Conservation (phyloP, 2,797 vertebrate genomes). For the Sebastes dallii region DNA sequence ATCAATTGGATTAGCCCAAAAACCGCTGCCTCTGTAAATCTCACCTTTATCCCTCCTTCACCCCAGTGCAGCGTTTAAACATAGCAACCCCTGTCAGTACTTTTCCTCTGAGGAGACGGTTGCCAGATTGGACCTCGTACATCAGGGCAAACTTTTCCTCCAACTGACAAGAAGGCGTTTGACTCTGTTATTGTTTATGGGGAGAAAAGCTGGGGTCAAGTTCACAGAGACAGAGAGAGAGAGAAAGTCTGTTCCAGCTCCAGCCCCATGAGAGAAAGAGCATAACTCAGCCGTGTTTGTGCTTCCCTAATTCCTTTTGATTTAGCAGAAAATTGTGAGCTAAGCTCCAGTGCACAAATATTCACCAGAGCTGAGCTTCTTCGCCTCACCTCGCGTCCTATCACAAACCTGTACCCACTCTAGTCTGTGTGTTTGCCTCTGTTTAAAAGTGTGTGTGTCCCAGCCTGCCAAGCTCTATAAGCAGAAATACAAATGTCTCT, state of each 20-base stretch:
- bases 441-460: constrained; percentile 3
- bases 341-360: constrained; percentile 54
- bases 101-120: constrained; percentile 57
- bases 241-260: constrained; percentile 57
- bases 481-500: constrained; percentile 72
- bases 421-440: background rate
- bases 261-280: constrained; percentile 41
- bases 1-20: constrained; percentile 62
- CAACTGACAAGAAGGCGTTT: constrained; percentile 64
- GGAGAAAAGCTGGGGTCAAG: constrained; percentile 73
- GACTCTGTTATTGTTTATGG: constrained; percentile 76
- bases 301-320: constrained; percentile 73
- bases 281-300: constrained; percentile 75
- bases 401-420: constrained; percentile 26
- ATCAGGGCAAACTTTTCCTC: constrained; percentile 67
- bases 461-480: constrained; percentile 36
- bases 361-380: constrained; percentile 48
- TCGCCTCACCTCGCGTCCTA: constrained; percentile 47
- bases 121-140: constrained; percentile 56
- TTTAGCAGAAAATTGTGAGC: constrained; percentile 75
- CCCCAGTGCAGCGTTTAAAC: constrained; percentile 19
- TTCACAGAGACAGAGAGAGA: constrained; percentile 44
- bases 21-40: constrained; percentile 51
- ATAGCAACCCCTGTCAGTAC: constrained; percentile 32
- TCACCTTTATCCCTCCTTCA: constrained; percentile 55